Evolutionary conservation across 2,113 vertebrate species (phyloP), one percentile per base, ranked within the genome.

Genomic region (Hiodon tergisus): DNA sequence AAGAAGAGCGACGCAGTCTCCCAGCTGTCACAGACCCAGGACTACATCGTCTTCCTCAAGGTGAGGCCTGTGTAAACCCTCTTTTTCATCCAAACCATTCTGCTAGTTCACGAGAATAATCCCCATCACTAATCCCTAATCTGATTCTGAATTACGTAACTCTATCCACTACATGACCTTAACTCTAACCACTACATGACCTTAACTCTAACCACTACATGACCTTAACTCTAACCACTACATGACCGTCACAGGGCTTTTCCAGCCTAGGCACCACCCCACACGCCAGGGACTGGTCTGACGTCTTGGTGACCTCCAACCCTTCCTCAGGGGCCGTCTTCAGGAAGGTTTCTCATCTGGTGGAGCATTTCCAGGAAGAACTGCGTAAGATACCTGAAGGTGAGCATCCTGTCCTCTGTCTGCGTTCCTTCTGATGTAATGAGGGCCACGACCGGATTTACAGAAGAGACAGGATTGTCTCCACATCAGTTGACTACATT

Each of bases 1-100:
- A 84, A 75, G 55, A 87, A 77, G 75, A 85, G 80, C 4, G 1
- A 75, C 10, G 46, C 66, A 0, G 73, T 91, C 53, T 78, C 11
- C 5, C 81, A 88, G 76, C 77, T 90, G 17, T 68, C 74, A 46
- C 70, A 81, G 54, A 78, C 86, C n/a, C 84, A 86, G 5, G 86
- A 92, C 78, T 82, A 72, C 59, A 1, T 88, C 1, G 66, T 54
- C 55, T 89, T 90, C 73, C 81, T 92, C 9, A 86, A 81, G 82
- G 90, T 90, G 78, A 0, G 51, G 11, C 46, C 4, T 47, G 3
- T 59, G 57, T n/a, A n/a, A n/a, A n/a, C n/a, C 5, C 6, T 6
- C 46, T 8, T 17, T 11, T 6, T 89, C 72, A 79, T 90, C 8
- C 84, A 79, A 81, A 89, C 90, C 77, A 0, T 17, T 11, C 50